Evolutionary conservation across 92 coral and sea anemone genomes (phyloP), one percentile per base, ranked within the genome.

Genomic region (Epizoanthus ramosus): DNA sequence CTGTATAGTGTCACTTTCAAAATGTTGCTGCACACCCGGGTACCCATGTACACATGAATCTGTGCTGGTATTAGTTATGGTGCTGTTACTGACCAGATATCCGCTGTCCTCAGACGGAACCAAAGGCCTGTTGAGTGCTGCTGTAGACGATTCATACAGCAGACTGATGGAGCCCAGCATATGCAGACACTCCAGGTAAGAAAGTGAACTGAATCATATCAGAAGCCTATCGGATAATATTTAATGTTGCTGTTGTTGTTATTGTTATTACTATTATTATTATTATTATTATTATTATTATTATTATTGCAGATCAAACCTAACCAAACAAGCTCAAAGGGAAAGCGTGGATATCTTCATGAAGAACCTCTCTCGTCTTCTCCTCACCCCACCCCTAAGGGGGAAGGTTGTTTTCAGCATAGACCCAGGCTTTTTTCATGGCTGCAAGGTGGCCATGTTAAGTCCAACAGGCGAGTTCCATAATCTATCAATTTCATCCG

Each of bases 381-480:
- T 96, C 14, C 97, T 97, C 63, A 86, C 95, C 31, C 94, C 98
- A 66, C 98, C 97, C 17, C 75, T 94, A 47, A 85, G 87, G 80
- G 94, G 93, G 25, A 86, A 86, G 23, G 80, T 15, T 74, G 92
- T 97, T 6, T 79, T 96, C 3, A 92, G 97, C 7, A 63, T 96
- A 18, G 99, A 96, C 73, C 99, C 99, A 65, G 99, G 99, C 35
- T 96, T 91, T 84, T 71, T 90, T 8, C 92, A 96, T 85, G 99
- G 99, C 63, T 94, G 99, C 74, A 96, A 96, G 68, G 68, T 96
- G 68, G 98, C 98, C 3, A 85, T 96, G 82, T 72, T 96, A 2
- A 52, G 86, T 72, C 68, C 92, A 24, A 85, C 85, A 21, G 99
- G 99, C 93, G 59, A 59, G 75, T 21, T 47, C 23, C 21, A 19